A percentile compares a stretch with the other conserved stretches of the same genome.
These are phyloP conservation scores for Isurus oxyrinchus DNA, from an alignment of 2,113 vertebrate species.

Conservation along the genomic window DNA sequence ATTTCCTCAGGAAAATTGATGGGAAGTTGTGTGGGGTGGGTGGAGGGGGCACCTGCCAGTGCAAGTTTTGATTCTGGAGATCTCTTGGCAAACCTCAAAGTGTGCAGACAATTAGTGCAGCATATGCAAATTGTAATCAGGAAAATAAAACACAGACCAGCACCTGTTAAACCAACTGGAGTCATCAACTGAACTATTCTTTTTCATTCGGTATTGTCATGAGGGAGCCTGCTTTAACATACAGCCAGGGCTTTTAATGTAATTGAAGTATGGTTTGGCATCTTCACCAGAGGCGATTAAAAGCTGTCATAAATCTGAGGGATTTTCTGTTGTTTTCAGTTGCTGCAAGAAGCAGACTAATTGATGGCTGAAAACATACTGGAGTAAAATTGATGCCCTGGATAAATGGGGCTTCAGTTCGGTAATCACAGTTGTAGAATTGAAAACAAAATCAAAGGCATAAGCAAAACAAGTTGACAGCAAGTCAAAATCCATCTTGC, in stretches of 20 bases:
- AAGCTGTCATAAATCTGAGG: background rate
- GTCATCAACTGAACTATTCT: background rate
- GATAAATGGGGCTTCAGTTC: background rate
- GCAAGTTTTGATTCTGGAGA: background rate
- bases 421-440: background rate
- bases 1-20: background rate
- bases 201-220: background rate
- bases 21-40: too few relatives aligned
- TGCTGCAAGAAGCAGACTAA: background rate
- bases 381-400: background rate
- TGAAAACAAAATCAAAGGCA: background rate
- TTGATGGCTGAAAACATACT: background rate
- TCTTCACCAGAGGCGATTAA: background rate
- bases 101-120: background rate
- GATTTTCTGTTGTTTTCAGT: background rate
- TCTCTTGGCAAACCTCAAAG: background rate
- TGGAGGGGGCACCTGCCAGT: background rate
- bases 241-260: background rate
- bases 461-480: background rate
- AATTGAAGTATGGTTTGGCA: conserved; percentile 5
- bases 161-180: conserved; percentile 10
- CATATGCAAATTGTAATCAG: background rate
- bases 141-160: background rate
- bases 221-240: background rate
- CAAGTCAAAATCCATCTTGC: background rate